phyloP scores from a whole-genome alignment of 2,113 vertebrate genomes.

The human region GRCh38 chr18:36613001-36613500 shows the following conservation, averaged over 20 bases:
- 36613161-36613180: background rate
- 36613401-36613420: background rate
- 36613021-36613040: background rate
- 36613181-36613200: background rate
- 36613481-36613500: background rate
- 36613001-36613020: background rate
- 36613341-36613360: background rate
- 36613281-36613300: fast-evolving
- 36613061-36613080: background rate
- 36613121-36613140: background rate
- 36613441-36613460: background rate
- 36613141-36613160: background rate
- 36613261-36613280: background rate
- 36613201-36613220: background rate
- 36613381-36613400: background rate
- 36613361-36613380: background rate
- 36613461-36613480: background rate
- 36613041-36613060: background rate
- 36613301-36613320: background rate
- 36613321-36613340: background rate
- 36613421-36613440: background rate
- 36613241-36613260: background rate
- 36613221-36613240: background rate
- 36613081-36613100: background rate
- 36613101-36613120: background rate